Evolutionary conservation across 2,888 invertebrate genomes (phyloP), one percentile per base, ranked within the genome.

Genomic region (Heliconius sara): DNA sequence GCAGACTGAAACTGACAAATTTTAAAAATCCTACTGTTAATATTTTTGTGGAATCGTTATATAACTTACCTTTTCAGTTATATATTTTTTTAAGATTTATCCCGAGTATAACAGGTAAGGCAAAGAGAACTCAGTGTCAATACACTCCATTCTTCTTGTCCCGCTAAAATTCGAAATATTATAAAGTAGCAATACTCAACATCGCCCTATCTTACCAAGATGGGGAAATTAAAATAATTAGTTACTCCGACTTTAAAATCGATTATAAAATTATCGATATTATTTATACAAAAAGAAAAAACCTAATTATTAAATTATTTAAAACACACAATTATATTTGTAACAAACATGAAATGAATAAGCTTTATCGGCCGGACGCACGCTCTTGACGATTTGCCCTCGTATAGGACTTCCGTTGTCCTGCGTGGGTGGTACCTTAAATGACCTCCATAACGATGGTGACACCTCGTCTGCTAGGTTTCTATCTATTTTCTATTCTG

Each of bases 301-400:
- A 60, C 12, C 7, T n/a, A 60, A 67, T 43, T 66, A 65, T 65
- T 4, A 22, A 27, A 60, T 34, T 4, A 16, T 60, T 52, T 60
- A 39, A 73, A 73, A 60, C 39, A 68, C 25, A 60, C 4, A 25
- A 22, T 25, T 70, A 66, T 39, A 65, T 76, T 71, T 76, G 68
- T 78, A 60, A 68, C 30, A 67, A 73, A 74, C 43, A 75, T 79
- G 75, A 75, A 82, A 78, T 77, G 79, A 81, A 77, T 77, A 79
- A 70, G 74, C 68, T 81, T 89, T 91, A 91, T 91, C 91, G 84
- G 83, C 86, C 87, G 91, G 91, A 91, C 83, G 89, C 85, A 84
- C 84, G 87, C 86, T 88, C 88, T 85, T 90, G 88, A 85, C 77
- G 83, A 81, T 85, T 83, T 82, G 83, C 85, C 82, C 85, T 86